Base-by-base conservation (phyloP, 2,888 invertebrate species). In the Diarsia rubi region DNA sequence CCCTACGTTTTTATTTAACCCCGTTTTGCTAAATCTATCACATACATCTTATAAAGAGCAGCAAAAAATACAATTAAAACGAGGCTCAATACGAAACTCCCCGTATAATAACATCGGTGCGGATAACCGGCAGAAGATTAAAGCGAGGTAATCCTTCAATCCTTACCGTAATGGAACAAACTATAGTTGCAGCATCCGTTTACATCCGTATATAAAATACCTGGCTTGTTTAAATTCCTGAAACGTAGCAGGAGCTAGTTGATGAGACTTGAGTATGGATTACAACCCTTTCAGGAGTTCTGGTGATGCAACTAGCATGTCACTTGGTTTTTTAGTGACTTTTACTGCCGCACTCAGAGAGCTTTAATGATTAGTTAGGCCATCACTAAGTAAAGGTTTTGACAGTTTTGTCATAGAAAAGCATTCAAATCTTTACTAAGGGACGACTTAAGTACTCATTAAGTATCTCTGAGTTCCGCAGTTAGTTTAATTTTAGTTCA, bases 121-220 rank as follows among this genome's bases (percentile, higher is more conserved):
- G 80, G 86, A 81, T 85, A 70, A 78, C 79, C 76, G 75, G 76
- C 83, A 79, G 73, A 73, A 85, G 88, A 89, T 91, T 91, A 88
- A 81, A 78, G 67, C 52, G 73, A 73, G 69, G 69, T 89, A 86
- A 90, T 88, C 90, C 84, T 80, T 84, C 88, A 88, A 91, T 90
- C 89, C 87, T 86, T 73, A 76, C 76, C 75, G 85, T 87, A 88
- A 88, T 88, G 78, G 79, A 71, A 78, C 82, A 69, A 72, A 82
- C 84, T 86, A 84, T 19, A 16, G 60, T n/a, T 68, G 71, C 42
- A 52, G 27, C 31, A 44, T 14, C 16, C 19, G 11, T 11, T 27
- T 19, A 69, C 44, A 52, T 14, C 16, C 19, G 6, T 11, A 42
- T 14, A 69, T 37, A 37, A 59, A 27, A 31, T 19, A 59, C 4